Evolutionary conservation across 2,797 vertebrate species (phyloP).

Genomic region (Syngnathus rostellatus): DNA sequence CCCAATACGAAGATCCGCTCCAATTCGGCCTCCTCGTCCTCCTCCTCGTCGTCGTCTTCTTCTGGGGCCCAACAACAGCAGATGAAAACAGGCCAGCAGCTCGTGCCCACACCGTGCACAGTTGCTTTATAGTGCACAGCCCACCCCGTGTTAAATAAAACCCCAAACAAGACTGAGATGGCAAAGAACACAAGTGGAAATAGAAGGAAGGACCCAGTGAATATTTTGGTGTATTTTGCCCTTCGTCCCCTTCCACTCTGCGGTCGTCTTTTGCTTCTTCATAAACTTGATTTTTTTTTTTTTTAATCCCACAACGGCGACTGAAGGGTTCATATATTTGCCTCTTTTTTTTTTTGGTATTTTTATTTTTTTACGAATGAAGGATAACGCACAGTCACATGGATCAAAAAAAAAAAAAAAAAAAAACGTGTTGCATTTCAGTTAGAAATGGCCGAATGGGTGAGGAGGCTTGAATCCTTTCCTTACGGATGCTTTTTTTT

Average conservation of each 20-base stretch:
- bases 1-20: constrained; percentile 98
- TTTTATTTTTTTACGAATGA: constrained; percentile 51
- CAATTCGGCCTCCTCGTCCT: constrained; percentile 70
- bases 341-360: constrained; percentile 9
- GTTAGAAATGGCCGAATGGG: constrained; percentile 37
- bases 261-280: constrained; percentile 42
- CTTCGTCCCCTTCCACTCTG: constrained; percentile 47
- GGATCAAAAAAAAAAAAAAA: constrained; percentile 40
- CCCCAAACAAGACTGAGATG: constrained; percentile 67
- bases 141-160: constrained; percentile 16
- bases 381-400: constrained; percentile 59
- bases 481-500: constrained; percentile 31
- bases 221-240: constrained; percentile 48
- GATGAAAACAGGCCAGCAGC: constrained; percentile 87
- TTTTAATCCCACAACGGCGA: constrained; percentile 56
- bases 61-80: constrained; percentile 74
- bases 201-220: constrained; percentile 67
- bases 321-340: constrained; percentile 65
- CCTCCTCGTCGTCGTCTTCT: constrained; percentile 56
- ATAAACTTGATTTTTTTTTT: constrained; percentile 60
- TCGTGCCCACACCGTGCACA: constrained; percentile 76
- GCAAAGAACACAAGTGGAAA: constrained; percentile 66
- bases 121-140: constrained; percentile 69
- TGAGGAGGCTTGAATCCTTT: constrained; percentile 50
- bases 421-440: constrained; percentile 42